Percentiles rank a stretch among this genome's conserved stretches.
These are phyloP conservation scores for Amiota mariae DNA, from an alignment of 2,888 invertebrate genomes.

Conservation along the genomic window DNA sequence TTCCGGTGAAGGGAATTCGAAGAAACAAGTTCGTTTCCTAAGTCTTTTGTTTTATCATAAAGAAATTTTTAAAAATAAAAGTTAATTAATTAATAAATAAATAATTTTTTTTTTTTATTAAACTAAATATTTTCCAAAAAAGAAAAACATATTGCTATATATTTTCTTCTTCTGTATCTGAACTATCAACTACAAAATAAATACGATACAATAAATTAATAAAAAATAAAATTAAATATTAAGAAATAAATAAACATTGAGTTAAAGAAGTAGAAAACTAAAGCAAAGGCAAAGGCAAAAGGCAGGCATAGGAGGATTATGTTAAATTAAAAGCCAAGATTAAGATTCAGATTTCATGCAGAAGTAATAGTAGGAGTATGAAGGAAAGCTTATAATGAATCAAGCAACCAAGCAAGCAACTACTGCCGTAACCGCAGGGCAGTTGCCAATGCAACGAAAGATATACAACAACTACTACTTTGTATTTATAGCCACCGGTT, in stretches of 20 bases:
- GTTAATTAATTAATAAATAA: slow-evolving; percentile 12
- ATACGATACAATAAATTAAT: slow-evolving; percentile 50
- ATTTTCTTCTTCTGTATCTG: slow-evolving; percentile 18
- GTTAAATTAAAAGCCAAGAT: too few relatives aligned
- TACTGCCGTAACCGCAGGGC: not conserved
- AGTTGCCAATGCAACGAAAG: slow-evolving; percentile 7
- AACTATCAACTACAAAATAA: slow-evolving; percentile 54
- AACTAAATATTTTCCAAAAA: slow-evolving; percentile 45
- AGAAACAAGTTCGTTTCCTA: too few relatives aligned
- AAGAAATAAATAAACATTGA: not conserved
- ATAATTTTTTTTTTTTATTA: slow-evolving; percentile 55
- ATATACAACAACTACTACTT: slow-evolving; percentile 40
- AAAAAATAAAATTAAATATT: slow-evolving; percentile 31
- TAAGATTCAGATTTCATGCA: not conserved
- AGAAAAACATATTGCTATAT: slow-evolving; percentile 31
- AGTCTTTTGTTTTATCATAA: not conserved
- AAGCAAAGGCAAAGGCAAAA: too few relatives aligned
- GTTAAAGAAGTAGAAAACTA: too few relatives aligned
- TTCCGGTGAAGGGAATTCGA: not conserved
- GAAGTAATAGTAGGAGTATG: not conserved
- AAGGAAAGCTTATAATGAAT: not conserved
- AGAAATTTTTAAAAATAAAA: too few relatives aligned
- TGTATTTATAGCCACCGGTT: slow-evolving; percentile 61
- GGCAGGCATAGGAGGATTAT: not conserved
- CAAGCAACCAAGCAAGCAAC: not conserved